Evolutionary conservation across 2,888 invertebrate genomes (phyloP).

Genomic region (Hypomecis punctinalis): DNA sequence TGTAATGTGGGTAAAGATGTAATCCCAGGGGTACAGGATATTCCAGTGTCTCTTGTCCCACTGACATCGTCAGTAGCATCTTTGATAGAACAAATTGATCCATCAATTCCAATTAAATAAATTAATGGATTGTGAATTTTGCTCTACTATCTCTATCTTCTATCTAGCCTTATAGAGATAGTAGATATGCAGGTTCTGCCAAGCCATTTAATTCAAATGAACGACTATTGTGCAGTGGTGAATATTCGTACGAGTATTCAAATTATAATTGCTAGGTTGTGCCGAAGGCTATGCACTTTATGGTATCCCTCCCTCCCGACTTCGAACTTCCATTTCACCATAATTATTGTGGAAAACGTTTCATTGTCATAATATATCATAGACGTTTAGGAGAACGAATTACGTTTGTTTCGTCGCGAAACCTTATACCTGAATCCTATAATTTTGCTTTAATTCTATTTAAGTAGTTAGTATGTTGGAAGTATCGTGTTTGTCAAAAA

Average conservation of each 20-base stretch:
- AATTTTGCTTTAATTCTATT: too few species aligned
- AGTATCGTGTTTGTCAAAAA: too few species aligned
- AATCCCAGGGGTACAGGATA: too few species aligned
- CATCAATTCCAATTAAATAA: background rate
- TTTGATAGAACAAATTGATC: background rate
- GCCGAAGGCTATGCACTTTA: constrained; percentile 15
- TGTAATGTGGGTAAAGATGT: too few species aligned
- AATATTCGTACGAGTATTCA: constrained; percentile 4
- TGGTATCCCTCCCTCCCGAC: background rate
- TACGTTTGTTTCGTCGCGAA: background rate
- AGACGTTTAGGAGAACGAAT: too few species aligned
- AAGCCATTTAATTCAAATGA: constrained; percentile 13
- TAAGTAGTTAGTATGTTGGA: too few species aligned
- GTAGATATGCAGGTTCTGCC: background rate
- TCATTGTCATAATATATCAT: too few species aligned
- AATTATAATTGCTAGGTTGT: constrained; percentile 9
- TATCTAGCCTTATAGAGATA: background rate
- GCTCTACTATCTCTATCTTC: background rate
- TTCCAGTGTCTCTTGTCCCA: too few species aligned
- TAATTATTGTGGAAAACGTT: background rate
- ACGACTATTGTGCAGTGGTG: constrained; percentile 9
- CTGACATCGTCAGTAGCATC: background rate
- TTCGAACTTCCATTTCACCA: constrained; percentile 5
- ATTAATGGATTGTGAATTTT: background rate
- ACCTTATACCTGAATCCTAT: background rate